These are phyloP conservation scores for Orthonevra nobilis DNA, from an alignment of 2,888 invertebrate species.

Conservation along the genomic window DNA sequence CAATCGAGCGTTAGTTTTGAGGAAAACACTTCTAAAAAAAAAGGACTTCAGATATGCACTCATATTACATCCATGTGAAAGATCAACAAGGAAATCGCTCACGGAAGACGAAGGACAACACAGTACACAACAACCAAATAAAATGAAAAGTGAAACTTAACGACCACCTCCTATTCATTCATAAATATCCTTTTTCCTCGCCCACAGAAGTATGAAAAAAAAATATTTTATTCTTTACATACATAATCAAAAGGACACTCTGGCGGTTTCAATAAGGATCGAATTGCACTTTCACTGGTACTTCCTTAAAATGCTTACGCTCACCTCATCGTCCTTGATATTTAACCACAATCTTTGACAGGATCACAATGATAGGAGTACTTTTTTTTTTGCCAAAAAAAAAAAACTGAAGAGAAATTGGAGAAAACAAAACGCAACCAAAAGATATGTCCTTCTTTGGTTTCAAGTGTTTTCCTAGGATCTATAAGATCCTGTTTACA, in stretches of 20 bases:
- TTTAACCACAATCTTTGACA: slow-evolving; percentile 69
- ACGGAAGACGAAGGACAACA: slow-evolving; percentile 31
- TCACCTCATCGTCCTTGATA: slow-evolving; percentile 64
- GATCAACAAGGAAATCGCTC: slow-evolving; percentile 51
- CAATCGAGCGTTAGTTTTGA: no score
- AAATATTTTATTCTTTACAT: slow-evolving; percentile 24
- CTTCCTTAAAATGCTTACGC: slow-evolving; percentile 39
- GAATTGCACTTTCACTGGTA: slow-evolving; percentile 73
- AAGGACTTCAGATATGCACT: no score
- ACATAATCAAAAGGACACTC: slow-evolving; percentile 58
- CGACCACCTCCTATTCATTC: slow-evolving; percentile 67
- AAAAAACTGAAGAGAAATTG: slow-evolving; percentile 6
- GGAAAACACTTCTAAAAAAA: no score
- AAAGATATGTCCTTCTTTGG: slow-evolving; percentile 43
- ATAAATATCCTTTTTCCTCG: slow-evolving; percentile 60
- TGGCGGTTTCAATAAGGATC: slow-evolving; percentile 72
- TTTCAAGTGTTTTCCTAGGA: slow-evolving; percentile 58
- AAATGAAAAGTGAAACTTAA: slow-evolving; percentile 65
- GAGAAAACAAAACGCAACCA: slow-evolving; percentile 10
- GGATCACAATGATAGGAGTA: slow-evolving; percentile 57
- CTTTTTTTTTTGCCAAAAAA: slow-evolving; percentile 22
- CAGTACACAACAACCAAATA: slow-evolving; percentile 57
- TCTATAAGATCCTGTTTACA: slow-evolving; percentile 50
- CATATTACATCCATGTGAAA: slow-evolving; percentile 71
- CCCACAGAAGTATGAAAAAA: slow-evolving; percentile 32